phyloP scores from a whole-genome alignment of 2,888 invertebrate genomes.

The Apoda limacodes region DNA sequence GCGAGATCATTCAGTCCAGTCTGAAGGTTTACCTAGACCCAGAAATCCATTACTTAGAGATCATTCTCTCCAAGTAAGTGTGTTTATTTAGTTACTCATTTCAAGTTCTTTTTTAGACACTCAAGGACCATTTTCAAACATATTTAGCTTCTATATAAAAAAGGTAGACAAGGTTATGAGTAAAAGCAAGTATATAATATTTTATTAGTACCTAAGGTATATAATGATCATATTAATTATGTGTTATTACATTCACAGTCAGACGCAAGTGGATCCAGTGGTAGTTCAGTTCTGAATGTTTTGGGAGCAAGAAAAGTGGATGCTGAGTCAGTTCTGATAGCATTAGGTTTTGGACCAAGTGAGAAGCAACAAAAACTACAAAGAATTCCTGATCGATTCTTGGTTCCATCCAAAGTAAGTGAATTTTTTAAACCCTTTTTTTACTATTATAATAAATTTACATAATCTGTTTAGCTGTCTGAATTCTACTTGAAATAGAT shows the following conservation, averaged over 20 bases:
- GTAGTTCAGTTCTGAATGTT: constrained; percentile 86
- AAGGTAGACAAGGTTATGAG: no score
- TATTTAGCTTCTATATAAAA: no score
- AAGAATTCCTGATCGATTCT: constrained; percentile 84
- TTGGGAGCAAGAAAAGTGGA: constrained; percentile 87
- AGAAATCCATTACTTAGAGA: constrained; percentile 61
- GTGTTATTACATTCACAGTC: constrained; percentile 34
- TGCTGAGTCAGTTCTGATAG: constrained; percentile 88
- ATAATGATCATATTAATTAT: constrained; percentile 4
- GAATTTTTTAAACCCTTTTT: neutral
- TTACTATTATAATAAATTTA: neutral
- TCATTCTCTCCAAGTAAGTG: constrained; percentile 57
- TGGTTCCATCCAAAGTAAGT: constrained; percentile 81
- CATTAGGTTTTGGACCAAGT: constrained; percentile 83
- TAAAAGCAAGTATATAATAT: neutral
- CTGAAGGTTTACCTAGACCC: constrained; percentile 53
- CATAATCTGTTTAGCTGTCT: neutral
- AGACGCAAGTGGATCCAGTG: constrained; percentile 63
- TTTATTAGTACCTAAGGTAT: no score
- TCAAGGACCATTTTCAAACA: no score
- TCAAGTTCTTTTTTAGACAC: no score
- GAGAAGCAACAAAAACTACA: constrained; percentile 76
- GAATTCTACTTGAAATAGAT: constrained; percentile 1
- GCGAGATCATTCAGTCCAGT: constrained; percentile 59
- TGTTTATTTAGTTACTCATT: no score